Base-by-base conservation (phyloP, 2,797 vertebrate species). In the Parambassis ranga region DNA sequence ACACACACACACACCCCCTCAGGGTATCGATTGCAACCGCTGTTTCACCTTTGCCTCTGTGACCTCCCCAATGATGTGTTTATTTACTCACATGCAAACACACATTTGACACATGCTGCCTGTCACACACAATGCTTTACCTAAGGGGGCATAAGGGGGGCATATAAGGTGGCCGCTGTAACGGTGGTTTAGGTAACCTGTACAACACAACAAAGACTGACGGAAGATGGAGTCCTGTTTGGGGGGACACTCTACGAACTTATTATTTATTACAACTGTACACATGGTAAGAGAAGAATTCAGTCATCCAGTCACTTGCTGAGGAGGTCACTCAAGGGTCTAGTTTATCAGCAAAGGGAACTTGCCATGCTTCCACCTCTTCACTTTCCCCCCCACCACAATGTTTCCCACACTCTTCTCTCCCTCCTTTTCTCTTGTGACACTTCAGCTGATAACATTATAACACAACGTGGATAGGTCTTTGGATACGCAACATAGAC, bases 21-120 rank as follows among this genome's bases (percentile, higher is more conserved):
- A 20, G 68, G 68, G 75, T 94, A 94, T 93, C 79, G 92, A 95
- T 94, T 93, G 72, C 93, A 93, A 92, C 91, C 93, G 90, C 92
- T 90, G 91, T 93, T 95, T 98, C 95, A 96, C 96, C 96, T 96
- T 95, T 98, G 95, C 93, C 96, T 96, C 95, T 87, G 84, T 97
- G 95, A 98, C 96, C 96, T 89, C 81, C 32, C 42, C 50, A 79
- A 90, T 86, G 63, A 90, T 84, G 88, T 89, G 89, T 92, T 92
- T 91, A 93, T 92, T 92, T 92, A 89, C 89, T 86, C 30, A 18
- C 69, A 42, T 61, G 32, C 61, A 64, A 62, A 82, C 61, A 71
- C 62, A 64, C 10, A 43, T 67, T 14, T 56, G 30, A 69, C 33
- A 49, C 66, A 65, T 47, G 3, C 51, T 10, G 24, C 53, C 50